phyloP scores from a whole-genome alignment of 2,113 vertebrate genomes.

The Archilochus colubris region DNA sequence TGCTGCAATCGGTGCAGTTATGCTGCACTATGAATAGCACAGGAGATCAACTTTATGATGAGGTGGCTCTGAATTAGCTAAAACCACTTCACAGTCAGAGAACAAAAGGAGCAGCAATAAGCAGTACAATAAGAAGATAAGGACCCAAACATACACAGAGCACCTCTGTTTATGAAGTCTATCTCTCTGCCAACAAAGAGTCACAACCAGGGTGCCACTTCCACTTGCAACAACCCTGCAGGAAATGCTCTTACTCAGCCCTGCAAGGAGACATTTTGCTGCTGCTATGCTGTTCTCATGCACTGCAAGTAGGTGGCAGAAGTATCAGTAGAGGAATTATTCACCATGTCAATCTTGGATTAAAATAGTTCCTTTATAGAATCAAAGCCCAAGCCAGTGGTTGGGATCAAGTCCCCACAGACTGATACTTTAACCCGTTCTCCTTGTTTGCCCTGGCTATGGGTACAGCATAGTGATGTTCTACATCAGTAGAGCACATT shows the following conservation, averaged over 20 bases:
- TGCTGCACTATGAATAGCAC: neutral
- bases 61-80: neutral
- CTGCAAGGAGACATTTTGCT: neutral
- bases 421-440: neutral
- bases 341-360: neutral
- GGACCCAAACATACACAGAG: neutral
- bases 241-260: neutral
- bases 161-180: neutral
- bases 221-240: neutral
- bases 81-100: neutral
- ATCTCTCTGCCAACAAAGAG: neutral
- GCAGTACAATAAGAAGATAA: neutral
- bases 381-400: neutral
- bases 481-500: neutral
- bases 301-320: neutral
- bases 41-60: neutral
- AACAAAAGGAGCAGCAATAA: neutral
- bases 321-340: neutral
- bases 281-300: neutral
- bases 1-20: neutral
- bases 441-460: neutral
- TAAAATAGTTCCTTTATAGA: fast-evolving
- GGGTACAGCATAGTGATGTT: neutral
- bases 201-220: neutral
- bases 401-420: neutral